phyloP scores from a whole-genome alignment of 2,888 invertebrate species.

The Coenonympha arcania region DNA sequence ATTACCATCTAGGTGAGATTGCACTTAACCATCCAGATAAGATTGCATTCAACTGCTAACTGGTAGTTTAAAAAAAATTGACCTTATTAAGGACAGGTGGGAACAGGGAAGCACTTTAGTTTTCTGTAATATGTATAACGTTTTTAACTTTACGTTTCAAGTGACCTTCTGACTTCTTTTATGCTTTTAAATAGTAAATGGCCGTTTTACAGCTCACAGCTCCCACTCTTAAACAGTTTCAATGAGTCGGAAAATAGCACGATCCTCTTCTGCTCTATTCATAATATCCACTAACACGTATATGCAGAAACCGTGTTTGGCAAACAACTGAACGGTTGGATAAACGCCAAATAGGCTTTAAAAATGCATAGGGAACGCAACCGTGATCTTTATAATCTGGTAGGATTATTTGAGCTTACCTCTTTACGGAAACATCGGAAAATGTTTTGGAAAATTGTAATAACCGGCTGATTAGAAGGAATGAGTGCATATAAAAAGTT shows the following conservation, averaged over 20 bases:
- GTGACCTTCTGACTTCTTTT: neutral
- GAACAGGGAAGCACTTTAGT: no score
- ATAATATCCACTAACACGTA: slow-evolving; percentile 13
- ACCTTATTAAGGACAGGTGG: no score
- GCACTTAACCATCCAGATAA: no score
- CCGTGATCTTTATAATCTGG: slow-evolving; percentile 15
- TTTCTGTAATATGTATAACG: no score
- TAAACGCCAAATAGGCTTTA: slow-evolving; percentile 20
- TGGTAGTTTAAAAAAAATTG: no score
- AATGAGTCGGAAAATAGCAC: slow-evolving; percentile 1
- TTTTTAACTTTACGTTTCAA: no score
- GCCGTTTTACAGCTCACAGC: neutral
- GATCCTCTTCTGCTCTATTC: neutral
- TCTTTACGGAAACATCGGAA: neutral
- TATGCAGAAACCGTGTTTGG: slow-evolving; percentile 19
- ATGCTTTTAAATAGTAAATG: neutral
- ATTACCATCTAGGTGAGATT: no score
- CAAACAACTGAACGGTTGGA: slow-evolving; percentile 19
- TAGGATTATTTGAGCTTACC: slow-evolving; percentile 10
- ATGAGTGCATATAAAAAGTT: no score
- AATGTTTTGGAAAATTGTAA: neutral
- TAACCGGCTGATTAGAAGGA: no score
- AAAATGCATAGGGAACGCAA: slow-evolving; percentile 11
- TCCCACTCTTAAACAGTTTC: neutral
- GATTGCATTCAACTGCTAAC: no score